Evolutionary conservation across 2,888 invertebrate genomes (phyloP).

Genomic region (Apamea epomidion): DNA sequence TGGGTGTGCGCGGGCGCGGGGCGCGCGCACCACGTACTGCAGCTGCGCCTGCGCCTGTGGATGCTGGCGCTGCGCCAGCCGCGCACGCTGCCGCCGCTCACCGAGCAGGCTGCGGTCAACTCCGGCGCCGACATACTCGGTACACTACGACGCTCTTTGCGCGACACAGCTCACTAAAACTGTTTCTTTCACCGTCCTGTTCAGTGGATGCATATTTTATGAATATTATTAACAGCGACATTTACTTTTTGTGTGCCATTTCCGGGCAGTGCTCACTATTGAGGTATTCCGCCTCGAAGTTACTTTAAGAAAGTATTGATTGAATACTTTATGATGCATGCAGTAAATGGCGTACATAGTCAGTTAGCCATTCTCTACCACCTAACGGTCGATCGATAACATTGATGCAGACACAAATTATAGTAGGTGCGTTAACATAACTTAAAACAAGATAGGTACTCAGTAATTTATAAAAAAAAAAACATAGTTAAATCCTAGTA

Average conservation of each 20-base stretch:
- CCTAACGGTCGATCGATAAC: neutral
- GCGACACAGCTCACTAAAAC: neutral
- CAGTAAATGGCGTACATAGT: neutral
- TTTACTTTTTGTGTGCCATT: neutral
- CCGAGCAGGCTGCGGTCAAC: constrained; percentile 66
- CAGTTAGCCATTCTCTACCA: neutral
- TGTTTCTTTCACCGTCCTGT: neutral
- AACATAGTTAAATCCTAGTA: neutral
- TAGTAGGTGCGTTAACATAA: neutral
- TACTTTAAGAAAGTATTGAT: neutral
- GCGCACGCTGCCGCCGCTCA: constrained; percentile 64
- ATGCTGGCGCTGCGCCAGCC: constrained; percentile 68
- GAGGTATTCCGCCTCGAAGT: neutral
- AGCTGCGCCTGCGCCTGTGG: constrained; percentile 72
- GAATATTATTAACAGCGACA: neutral
- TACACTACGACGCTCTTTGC: constrained; percentile 29
- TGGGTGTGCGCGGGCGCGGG: constrained; percentile 68
- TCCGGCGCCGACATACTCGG: constrained; percentile 74
- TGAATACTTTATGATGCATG: neutral
- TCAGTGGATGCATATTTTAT: neutral
- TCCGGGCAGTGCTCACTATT: neutral
- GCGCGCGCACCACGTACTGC: constrained; percentile 63
- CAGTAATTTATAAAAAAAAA: neutral
- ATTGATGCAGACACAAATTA: neutral
- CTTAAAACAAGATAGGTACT: neutral